A percentile compares a stretch with the other conserved stretches of the same genome.
Conservation (phyloP, 1,140 invertebrate species). For the Eriosoma lanigerum region DNA sequence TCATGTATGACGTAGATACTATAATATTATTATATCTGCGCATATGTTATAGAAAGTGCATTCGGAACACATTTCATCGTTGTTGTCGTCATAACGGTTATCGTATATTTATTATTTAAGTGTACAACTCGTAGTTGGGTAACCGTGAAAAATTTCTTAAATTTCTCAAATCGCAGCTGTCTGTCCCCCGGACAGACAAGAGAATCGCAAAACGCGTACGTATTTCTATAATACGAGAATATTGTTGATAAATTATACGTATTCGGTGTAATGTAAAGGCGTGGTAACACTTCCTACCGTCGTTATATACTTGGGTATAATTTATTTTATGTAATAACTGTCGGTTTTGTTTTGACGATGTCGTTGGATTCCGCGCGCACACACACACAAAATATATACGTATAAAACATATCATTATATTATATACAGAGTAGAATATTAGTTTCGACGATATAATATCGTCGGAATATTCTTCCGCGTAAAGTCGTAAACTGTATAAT, state of each 20-base stretch:
- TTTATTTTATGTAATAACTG: too few species aligned
- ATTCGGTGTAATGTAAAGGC: neutral
- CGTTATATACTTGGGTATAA: too few species aligned
- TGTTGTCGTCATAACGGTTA: neutral
- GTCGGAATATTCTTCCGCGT: too few species aligned
- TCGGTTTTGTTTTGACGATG: too few species aligned
- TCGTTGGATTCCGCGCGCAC: too few species aligned
- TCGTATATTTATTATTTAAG: neutral
- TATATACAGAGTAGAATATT: too few species aligned
- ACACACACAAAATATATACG: too few species aligned
- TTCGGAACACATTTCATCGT: neutral
- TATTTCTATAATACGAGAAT: neutral
- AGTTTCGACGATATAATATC: too few species aligned
- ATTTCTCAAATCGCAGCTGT: neutral
- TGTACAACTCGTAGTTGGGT: neutral
- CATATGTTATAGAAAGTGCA: conserved; percentile 20
- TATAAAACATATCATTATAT: too few species aligned
- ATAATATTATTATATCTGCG: too few species aligned
- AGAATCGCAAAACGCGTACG: neutral
- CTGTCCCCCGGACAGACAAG: neutral
- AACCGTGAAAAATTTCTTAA: conserved; percentile 25
- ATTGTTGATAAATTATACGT: neutral
- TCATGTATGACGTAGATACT: neutral
- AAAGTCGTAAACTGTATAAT: too few species aligned
- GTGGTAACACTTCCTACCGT: neutral